These are phyloP conservation scores for Hormaphis cornu DNA, from an alignment of 1,140 invertebrate species.

Conservation along the genomic window DNA sequence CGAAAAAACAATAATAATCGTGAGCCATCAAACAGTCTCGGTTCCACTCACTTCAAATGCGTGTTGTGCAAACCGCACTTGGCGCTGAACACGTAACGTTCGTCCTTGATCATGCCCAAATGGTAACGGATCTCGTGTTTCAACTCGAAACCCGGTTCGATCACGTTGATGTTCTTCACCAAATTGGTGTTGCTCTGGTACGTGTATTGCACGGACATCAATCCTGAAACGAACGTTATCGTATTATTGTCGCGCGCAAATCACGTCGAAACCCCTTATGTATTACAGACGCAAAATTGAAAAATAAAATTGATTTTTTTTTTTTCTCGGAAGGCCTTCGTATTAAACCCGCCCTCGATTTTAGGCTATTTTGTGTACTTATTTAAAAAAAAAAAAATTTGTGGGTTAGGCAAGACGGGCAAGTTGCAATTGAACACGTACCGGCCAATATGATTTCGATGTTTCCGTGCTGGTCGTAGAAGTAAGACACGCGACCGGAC, in stretches of 20 bases:
- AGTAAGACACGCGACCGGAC: slow-evolving; percentile 76
- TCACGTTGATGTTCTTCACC: slow-evolving; percentile 73
- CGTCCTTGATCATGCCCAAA: slow-evolving; percentile 77
- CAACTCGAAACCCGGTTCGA: slow-evolving; percentile 75
- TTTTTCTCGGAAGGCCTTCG: no score
- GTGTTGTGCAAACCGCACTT: slow-evolving; percentile 76
- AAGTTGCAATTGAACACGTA: slow-evolving; percentile 36
- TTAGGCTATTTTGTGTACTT: no score
- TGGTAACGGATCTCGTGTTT: slow-evolving; percentile 84
- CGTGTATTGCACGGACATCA: slow-evolving; percentile 77
- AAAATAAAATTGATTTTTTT: no score
- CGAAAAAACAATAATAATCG: not conserved
- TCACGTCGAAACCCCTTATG: no score
- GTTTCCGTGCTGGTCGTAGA: slow-evolving; percentile 73
- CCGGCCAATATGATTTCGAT: slow-evolving; percentile 75
- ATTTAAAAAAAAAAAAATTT: no score
- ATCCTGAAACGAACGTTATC: no score
- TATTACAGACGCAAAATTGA: no score
- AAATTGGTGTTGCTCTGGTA: slow-evolving; percentile 77
- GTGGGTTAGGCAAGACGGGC: no score
- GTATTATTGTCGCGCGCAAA: no score
- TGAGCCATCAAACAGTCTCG: not conserved
- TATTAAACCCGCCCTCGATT: no score
- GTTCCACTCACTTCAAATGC: slow-evolving; percentile 52
- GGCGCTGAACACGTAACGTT: slow-evolving; percentile 71